phyloP scores from a whole-genome alignment of 1,140 invertebrate genomes.

The Drosophila teissieri region DNA sequence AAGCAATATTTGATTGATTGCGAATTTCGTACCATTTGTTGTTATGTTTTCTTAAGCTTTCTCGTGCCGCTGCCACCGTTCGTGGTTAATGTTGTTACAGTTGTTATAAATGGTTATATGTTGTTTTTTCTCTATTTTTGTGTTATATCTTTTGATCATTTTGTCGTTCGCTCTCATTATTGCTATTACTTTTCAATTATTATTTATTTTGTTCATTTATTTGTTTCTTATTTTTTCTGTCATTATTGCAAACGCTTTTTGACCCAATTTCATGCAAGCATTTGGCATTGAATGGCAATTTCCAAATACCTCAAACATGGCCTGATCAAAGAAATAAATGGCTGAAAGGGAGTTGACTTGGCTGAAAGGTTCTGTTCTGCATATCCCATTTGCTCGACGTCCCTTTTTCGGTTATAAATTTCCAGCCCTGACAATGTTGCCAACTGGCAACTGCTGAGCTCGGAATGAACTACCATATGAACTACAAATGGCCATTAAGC shows the following conservation, averaged over 20 bases:
- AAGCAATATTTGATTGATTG: conserved; percentile 84
- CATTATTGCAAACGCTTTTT: conserved; percentile 69
- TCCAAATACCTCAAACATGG: conserved; percentile 26
- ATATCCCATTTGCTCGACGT: not conserved
- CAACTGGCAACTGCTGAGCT: conserved; percentile 61
- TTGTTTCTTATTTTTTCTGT: conserved; percentile 27
- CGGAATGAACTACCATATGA: conserved; percentile 60
- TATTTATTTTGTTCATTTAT: conserved; percentile 42
- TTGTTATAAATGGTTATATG: conserved; percentile 56
- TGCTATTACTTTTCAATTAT: conserved; percentile 75
- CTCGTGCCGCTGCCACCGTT: conserved; percentile 48
- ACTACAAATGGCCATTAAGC: conserved; percentile 70
- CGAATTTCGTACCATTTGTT: conserved; percentile 77
- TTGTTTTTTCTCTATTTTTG: conserved; percentile 27
- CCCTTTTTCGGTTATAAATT: conserved; percentile 53
- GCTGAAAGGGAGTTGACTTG: conserved; percentile 25
- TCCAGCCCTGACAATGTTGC: conserved; percentile 71
- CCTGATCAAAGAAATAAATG: conserved; percentile 22
- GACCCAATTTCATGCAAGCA: conserved; percentile 66
- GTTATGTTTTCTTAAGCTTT: conserved; percentile 79
- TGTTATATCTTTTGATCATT: conserved; percentile 55
- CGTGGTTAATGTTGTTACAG: conserved; percentile 49
- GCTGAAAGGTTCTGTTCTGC: conserved; percentile 39
- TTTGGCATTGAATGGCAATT: conserved; percentile 52
- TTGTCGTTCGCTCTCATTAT: conserved; percentile 76